Base-by-base conservation (phyloP, 2,888 invertebrate genomes). In the Oxystoma pomonae region DNA sequence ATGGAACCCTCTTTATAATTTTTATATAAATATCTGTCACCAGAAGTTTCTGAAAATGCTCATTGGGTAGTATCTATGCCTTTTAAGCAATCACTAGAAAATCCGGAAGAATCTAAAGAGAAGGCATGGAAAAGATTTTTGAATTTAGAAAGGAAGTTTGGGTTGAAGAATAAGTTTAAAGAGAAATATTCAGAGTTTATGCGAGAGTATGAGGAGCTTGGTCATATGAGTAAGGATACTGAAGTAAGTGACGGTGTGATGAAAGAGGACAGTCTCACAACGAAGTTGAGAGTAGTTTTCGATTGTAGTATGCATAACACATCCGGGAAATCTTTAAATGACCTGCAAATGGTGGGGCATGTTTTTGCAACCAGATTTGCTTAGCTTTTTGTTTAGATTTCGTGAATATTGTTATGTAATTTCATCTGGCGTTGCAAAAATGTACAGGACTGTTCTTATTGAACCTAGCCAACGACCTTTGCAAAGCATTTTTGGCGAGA, bases 251-350 rank as follows among this genome's bases (percentile, higher is more conserved):
- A 35, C 1, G 50, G 64, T 9, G 72, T 74, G 2, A 12, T 68
- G 16, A 71, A 69, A 61, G 63, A 69, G 53, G 35, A 51, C 16
- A 69, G 67, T 22, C n/a, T 59, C 1, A 74, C 73, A 2, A 74
- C 73, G 2, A 72, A 69, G 57, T 61, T 70, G 20, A 57, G 72
- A 16, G 70, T 72, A 7, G 72, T 73, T 5, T 73, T 73, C 63
- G 69, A 74, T 61, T 69, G 63, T 20, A 68, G 68, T 1, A 66
- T 63, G 0, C 64, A 63, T 61, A 66, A 67, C 7, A 51, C 19
- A 2, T 58, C 65, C 1, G 68, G 69, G 7, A 1, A 64, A 12
- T 70, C 69, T 16, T 61, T 71, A 5, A 72, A 72, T 56, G 69
- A 73, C 53, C 56, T 64, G 3, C 64, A 64, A 20, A 59, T 64